phyloP scores from a whole-genome alignment of 2,888 invertebrate genomes.

The Cylindroiulus punctatus region DNA sequence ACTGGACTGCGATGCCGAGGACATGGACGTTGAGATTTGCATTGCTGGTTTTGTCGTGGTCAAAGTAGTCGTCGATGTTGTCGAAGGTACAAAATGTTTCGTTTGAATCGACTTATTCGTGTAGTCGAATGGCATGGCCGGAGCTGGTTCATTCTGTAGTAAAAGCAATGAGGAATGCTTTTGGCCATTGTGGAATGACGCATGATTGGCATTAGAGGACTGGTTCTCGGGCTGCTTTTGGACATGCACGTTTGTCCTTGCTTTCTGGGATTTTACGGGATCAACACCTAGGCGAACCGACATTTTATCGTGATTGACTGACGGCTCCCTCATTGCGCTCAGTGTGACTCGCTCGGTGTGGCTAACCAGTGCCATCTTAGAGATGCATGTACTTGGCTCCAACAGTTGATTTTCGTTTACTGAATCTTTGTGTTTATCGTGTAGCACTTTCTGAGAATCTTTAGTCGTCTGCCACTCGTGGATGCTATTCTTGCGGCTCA shows the following conservation, averaged over 20 bases:
- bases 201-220: slow-evolving; percentile 3
- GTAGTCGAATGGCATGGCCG: slow-evolving; percentile 46
- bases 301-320: background rate
- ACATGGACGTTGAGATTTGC: slow-evolving; percentile 30
- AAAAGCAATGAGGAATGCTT: slow-evolving; percentile 8
- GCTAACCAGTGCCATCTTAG: background rate
- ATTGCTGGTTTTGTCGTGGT: slow-evolving; percentile 20
- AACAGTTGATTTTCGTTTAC: background rate
- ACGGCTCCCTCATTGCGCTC: background rate
- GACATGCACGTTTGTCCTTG: background rate
- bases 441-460: background rate
- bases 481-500: slow-evolving; percentile 14
- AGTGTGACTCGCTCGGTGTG: too few species aligned
- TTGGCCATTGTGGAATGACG: slow-evolving; percentile 43
- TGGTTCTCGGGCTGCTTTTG: background rate
- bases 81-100: background rate
- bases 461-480: slow-evolving; percentile 25
- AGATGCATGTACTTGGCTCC: background rate
- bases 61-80: slow-evolving; percentile 33
- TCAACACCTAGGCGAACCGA: background rate
- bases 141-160: background rate
- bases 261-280: background rate
- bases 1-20: slow-evolving; percentile 31
- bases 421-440: background rate
- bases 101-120: background rate